Conservation (phyloP, 2,888 invertebrate species). For the Tetanocera ferruginea region DNA sequence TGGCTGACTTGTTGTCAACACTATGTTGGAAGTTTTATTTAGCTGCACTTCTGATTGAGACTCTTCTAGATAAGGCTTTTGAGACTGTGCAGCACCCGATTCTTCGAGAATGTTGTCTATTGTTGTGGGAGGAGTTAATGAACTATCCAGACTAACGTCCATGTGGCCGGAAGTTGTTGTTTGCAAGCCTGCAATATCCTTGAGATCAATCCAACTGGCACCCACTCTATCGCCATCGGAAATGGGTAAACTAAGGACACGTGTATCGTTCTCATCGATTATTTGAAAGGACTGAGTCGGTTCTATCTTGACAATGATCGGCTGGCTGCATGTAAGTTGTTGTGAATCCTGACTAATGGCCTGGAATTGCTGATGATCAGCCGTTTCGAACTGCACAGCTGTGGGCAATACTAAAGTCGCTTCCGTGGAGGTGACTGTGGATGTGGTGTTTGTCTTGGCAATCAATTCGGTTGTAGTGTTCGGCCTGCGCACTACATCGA, state of each 20-base stretch:
- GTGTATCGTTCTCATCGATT: slow-evolving; percentile 66
- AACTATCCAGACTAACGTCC: slow-evolving; percentile 7
- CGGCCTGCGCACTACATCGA: slow-evolving; percentile 60
- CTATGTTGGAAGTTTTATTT: slow-evolving; percentile 36
- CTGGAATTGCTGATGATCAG: slow-evolving; percentile 39
- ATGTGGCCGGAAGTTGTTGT: slow-evolving; percentile 47
- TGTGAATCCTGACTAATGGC: slow-evolving; percentile 46
- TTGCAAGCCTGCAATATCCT: slow-evolving; percentile 66
- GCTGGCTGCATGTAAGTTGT: slow-evolving; percentile 55
- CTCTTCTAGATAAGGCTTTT: slow-evolving; percentile 45
- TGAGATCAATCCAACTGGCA: slow-evolving; percentile 68
- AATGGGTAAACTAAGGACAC: slow-evolving; percentile 65
- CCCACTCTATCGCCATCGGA: slow-evolving; percentile 66
- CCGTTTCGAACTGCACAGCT: slow-evolving; percentile 47
- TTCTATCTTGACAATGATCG: slow-evolving; percentile 68
- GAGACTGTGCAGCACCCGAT: neutral
- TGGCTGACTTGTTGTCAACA: slow-evolving; percentile 38
- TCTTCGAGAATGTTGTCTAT: neutral
- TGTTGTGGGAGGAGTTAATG: neutral
- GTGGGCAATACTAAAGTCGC: slow-evolving; percentile 7
- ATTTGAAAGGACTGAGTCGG: slow-evolving; percentile 68
- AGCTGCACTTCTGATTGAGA: slow-evolving; percentile 45
- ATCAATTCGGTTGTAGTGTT: slow-evolving; percentile 41
- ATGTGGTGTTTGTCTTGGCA: slow-evolving; percentile 34
- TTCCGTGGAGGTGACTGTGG: slow-evolving; percentile 22